Base-by-base conservation (phyloP, 2,113 vertebrate genomes). In the Centropristis striata region DNA sequence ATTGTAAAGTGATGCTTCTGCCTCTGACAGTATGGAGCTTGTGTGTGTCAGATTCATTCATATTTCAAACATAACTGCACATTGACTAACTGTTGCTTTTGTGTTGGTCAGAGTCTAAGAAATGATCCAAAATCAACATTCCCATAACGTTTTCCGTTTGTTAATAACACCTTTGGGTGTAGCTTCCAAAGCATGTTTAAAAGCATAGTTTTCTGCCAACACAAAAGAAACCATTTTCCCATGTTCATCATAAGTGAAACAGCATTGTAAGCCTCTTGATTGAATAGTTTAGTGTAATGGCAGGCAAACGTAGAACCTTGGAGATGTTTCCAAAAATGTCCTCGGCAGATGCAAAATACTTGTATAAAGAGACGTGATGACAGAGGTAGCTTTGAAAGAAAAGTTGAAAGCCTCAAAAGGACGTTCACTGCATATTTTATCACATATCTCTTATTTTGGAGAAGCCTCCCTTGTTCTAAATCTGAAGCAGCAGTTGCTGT, bases 91-190 rank as follows among this genome's bases (percentile, higher is more conserved):
- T 94, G 94, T 95, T 95, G 93, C 1, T 80, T 86, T 28, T 16
- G 4, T 14, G 5, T 58, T 58, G 37, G 47, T 46, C 25, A 42
- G 94, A 95, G 94, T 94, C 90, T 95, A 63, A 85, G 90, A 73
- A 88, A 23, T 94, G 94, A 96, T 95, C 92, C 94, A 94, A 96
- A 96, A 95, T 96, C 92, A 93, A 95, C 57, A 78, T 64, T 59
- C 47, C 55, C 42, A 71, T 14, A 46, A 32, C 57, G 69, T 67
- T 71, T 44, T 32, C 37, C 41, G 7, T 25, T 64, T 47, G 8
- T 47, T 21, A 64, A 41, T 39, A 42, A 20, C 20, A 77, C 47
- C 47, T 61, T 50, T 23, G 37, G 27, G 13, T 49, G 16, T 20
- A 39, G 58, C 32, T 57, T 71, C 32, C 23, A 51, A 61, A 41